A percentile compares a stretch with the other conserved stretches of the same genome.
phyloP scores from a whole-genome alignment of 2,888 invertebrate genomes.

The Spatulosminthurus flaviceps region DNA sequence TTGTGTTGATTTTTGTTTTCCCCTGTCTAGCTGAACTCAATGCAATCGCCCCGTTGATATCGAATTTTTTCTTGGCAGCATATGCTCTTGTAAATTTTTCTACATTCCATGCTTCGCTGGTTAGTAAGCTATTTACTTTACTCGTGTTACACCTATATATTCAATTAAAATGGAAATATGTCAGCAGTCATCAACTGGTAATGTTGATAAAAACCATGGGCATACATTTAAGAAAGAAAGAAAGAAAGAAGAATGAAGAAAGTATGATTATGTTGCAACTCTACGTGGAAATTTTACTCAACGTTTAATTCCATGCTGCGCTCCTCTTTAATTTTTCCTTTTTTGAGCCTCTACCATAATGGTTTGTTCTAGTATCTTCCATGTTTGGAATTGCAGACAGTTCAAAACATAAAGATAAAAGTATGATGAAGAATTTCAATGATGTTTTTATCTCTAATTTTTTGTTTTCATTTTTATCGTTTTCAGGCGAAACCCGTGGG shows the following conservation, averaged over 20 bases:
- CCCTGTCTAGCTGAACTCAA: slow-evolving; percentile 71
- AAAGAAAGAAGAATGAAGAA: no score
- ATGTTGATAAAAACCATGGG: no score
- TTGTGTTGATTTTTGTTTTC: slow-evolving; percentile 75
- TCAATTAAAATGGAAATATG: neutral
- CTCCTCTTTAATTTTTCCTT: neutral
- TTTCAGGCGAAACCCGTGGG: slow-evolving; percentile 74
- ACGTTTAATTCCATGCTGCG: neutral
- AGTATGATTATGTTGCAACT: neutral
- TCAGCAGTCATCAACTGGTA: no score
- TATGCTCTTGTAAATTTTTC: slow-evolving; percentile 93
- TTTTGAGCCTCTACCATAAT: neutral
- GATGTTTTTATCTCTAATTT: neutral
- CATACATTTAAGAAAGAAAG: no score
- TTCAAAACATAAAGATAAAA: neutral
- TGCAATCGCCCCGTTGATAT: slow-evolving; percentile 68
- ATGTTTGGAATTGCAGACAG: neutral
- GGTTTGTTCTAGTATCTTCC: no score
- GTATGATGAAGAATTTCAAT: neutral
- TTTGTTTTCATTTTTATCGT: neutral
- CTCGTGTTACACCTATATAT: neutral
- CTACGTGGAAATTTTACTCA: neutral
- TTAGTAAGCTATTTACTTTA: slow-evolving; percentile 68
- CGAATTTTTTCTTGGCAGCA: slow-evolving; percentile 76
- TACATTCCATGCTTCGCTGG: slow-evolving; percentile 91